These are phyloP conservation scores for Hippoglossus hippoglossus DNA, from an alignment of 2,797 vertebrate genomes.

Conservation along the genomic window DNA sequence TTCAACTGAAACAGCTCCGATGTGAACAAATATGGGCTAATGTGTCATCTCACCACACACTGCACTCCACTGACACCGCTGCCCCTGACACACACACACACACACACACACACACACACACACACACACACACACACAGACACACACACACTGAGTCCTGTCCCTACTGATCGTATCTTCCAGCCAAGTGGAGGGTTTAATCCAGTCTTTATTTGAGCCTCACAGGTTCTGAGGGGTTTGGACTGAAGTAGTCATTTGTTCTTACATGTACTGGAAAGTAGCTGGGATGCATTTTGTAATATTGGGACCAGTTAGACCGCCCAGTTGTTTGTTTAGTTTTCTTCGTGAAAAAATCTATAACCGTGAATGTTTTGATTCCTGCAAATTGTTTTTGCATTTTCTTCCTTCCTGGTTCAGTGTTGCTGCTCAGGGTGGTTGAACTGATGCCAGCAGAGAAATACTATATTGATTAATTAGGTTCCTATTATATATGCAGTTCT, in stretches of 20 bases:
- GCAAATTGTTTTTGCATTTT: too few species aligned
- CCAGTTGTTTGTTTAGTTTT: not conserved
- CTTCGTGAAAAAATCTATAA: constrained; percentile 7
- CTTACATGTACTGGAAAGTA: not conserved
- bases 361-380: too few species aligned
- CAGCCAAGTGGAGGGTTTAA: constrained; percentile 47
- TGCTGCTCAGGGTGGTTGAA: too few species aligned
- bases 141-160: not conserved
- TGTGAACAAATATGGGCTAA: constrained; percentile 50
- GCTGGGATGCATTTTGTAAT: constrained; percentile 54
- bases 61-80: constrained; percentile 34
- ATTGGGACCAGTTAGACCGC: constrained; percentile 11
- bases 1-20: constrained; percentile 3
- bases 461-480: too few species aligned
- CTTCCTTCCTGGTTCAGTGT: too few species aligned
- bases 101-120: constrained; percentile 17
- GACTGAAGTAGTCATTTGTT: not conserved
- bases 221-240: constrained; percentile 3
- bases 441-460: too few species aligned
- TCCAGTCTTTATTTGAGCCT: constrained; percentile 25
- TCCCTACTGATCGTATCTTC: constrained; percentile 43
- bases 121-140: constrained; percentile 13
- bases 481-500: too few species aligned
- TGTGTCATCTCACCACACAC: constrained; percentile 39
- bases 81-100: constrained; percentile 19